Conservation (phyloP, 2,888 invertebrate genomes). For the Drosophila birchii region DNA sequence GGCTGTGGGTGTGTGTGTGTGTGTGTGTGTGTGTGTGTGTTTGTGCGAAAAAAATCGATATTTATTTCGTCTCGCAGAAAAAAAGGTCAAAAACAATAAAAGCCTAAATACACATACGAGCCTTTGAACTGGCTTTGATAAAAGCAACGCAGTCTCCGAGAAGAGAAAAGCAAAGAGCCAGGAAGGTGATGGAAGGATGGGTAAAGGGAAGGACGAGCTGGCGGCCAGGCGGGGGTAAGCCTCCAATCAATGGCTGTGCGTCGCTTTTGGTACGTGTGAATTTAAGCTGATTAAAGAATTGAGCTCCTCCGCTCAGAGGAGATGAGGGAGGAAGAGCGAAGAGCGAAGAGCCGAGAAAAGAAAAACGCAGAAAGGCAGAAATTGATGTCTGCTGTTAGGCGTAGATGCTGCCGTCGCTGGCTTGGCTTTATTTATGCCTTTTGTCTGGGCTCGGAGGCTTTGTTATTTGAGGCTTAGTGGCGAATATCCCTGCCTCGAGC, state of each 20-base stretch:
- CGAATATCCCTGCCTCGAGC: constrained; percentile 52
- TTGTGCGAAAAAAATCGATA: constrained; percentile 66
- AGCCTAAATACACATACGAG: constrained; percentile 79
- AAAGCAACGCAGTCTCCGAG: constrained; percentile 57
- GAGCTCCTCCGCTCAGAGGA: constrained; percentile 44
- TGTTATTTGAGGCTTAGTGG: constrained; percentile 71
- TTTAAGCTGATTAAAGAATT: constrained; percentile 84
- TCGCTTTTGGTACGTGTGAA: constrained; percentile 83
- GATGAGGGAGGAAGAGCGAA: constrained; percentile 15
- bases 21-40: constrained; percentile 14
- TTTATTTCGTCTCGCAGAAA: constrained; percentile 50
- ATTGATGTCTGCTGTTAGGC: constrained; percentile 78
- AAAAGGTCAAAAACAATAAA: constrained; percentile 81
- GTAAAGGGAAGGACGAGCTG: neutral
- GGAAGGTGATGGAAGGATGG: neutral
- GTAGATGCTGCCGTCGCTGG: constrained; percentile 52
- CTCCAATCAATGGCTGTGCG: constrained; percentile 80
- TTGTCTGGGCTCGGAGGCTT: constrained; percentile 61
- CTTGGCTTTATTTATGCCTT: constrained; percentile 71
- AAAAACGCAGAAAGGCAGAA: constrained; percentile 54
- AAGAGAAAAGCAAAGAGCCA: constrained; percentile 13
- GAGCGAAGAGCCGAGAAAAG: constrained; percentile 22
- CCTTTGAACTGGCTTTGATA: constrained; percentile 79
- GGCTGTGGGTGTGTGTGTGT: constrained; percentile 18
- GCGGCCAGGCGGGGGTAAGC: constrained; percentile 55